Percentiles rank a stretch among this genome's conserved stretches.
Evolutionary conservation across 2,888 invertebrate species (phyloP).

Genomic region (Tetragonisca angustula): DNA sequence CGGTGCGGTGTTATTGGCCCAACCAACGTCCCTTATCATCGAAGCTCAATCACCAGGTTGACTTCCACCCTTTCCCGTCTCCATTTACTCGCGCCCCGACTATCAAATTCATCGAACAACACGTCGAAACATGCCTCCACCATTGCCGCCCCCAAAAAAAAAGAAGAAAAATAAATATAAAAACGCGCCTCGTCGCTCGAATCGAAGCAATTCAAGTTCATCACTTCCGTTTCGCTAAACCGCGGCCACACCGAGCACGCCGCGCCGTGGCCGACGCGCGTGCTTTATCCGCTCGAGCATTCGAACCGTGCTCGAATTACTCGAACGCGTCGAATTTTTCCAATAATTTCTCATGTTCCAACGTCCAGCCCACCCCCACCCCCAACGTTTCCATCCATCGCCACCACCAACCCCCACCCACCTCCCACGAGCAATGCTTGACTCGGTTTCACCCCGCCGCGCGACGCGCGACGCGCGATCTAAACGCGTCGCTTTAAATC

Average conservation of each 20-base stretch:
- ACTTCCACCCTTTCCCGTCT: not conserved
- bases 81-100: not conserved
- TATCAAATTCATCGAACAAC: constrained; percentile 1
- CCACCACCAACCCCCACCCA: not conserved
- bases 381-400: not conserved
- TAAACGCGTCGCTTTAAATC: constrained; percentile 53
- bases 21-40: not conserved
- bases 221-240: constrained; percentile 33
- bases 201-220: constrained; percentile 43
- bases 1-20: not conserved
- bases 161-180: not conserved
- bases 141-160: not conserved
- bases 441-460: constrained; percentile 25
- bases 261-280: not conserved
- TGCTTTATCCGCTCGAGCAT: constrained; percentile 3
- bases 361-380: not conserved
- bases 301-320: constrained; percentile 33
- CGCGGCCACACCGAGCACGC: not conserved
- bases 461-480: constrained; percentile 37
- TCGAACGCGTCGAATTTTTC: constrained; percentile 50
- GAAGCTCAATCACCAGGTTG: not conserved
- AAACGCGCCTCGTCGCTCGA: not conserved
- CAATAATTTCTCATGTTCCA: constrained; percentile 37
- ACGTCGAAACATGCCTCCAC: constrained; percentile 1
- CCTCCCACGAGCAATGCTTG: not conserved